phyloP scores from a whole-genome alignment of 2,888 invertebrate genomes.

The Dasypolia templi region DNA sequence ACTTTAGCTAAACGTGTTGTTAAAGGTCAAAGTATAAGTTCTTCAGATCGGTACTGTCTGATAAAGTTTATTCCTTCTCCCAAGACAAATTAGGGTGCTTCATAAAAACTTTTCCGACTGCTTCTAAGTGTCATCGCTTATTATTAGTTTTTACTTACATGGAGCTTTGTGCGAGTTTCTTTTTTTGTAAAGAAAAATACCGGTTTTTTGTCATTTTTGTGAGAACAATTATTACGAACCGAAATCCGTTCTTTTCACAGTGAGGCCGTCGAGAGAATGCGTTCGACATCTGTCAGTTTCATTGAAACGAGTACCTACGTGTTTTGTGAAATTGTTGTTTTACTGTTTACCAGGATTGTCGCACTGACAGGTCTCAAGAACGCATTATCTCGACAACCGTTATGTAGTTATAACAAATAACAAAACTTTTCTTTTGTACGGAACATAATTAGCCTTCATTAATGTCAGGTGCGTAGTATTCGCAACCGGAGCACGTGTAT shows the following conservation, averaged over 20 bases:
- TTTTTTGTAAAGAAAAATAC: neutral
- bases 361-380: no score
- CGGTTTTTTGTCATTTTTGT: neutral
- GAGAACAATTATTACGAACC: neutral
- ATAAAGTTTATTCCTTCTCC: constrained; percentile 42
- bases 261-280: no score
- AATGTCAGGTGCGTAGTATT: no score
- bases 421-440: no score
- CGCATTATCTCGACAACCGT: no score
- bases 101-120: constrained; percentile 32
- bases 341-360: no score
- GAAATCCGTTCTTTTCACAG: no score
- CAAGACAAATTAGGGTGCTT: constrained; percentile 47
- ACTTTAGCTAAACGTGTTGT: constrained; percentile 13
- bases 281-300: no score
- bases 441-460: neutral
- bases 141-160: constrained; percentile 27
- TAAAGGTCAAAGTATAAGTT: constrained; percentile 42
- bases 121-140: constrained; percentile 34
- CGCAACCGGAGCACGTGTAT: no score
- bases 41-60: constrained; percentile 8
- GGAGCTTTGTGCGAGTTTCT: neutral
- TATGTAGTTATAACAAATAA: no score
- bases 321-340: no score
- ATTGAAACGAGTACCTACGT: no score